Percentiles rank a stretch among this genome's conserved stretches.
These are phyloP conservation scores for Siniperca undulata DNA, from an alignment of 2,797 vertebrate genomes.

Conservation along the genomic window DNA sequence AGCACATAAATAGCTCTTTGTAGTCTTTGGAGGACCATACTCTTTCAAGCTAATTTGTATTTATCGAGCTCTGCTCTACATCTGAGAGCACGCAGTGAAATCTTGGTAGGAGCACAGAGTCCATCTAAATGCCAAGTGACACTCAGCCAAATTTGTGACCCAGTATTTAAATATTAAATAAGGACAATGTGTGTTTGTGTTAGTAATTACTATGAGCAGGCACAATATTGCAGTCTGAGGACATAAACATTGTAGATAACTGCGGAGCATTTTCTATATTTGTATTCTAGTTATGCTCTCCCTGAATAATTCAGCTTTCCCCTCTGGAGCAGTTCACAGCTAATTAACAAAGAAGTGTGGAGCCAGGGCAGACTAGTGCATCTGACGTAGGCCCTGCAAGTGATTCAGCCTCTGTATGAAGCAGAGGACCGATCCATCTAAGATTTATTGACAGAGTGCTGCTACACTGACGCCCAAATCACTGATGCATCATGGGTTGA, in stretches of 20 bases:
- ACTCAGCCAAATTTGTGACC: slow-evolving; percentile 54
- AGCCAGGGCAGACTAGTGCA: slow-evolving; percentile 68
- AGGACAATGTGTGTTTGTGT: slow-evolving; percentile 57
- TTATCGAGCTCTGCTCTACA: slow-evolving; percentile 34
- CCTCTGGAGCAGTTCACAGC: slow-evolving; percentile 77
- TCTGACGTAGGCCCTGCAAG: slow-evolving; percentile 71
- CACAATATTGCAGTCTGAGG: slow-evolving; percentile 38
- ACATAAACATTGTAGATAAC: slow-evolving; percentile 57
- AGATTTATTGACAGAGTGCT: slow-evolving; percentile 77
- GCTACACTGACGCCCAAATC: slow-evolving; percentile 70
- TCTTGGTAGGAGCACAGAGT: slow-evolving; percentile 38
- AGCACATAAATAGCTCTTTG: slow-evolving; percentile 38
- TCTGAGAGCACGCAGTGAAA: slow-evolving; percentile 33
- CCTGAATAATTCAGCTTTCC: slow-evolving; percentile 79
- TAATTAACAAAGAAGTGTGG: slow-evolving; percentile 81
- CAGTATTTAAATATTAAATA: slow-evolving; percentile 65
- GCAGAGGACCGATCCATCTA: slow-evolving; percentile 76
- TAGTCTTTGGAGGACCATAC: slow-evolving; percentile 11
- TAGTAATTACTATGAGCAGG: slow-evolving; percentile 50
- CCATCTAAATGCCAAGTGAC: slow-evolving; percentile 56
- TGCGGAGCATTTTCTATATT: slow-evolving; percentile 71
- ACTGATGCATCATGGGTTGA: slow-evolving; percentile 79
- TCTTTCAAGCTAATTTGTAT: slow-evolving; percentile 53
- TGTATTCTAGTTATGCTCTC: slow-evolving; percentile 71
- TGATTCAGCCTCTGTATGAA: slow-evolving; percentile 72